Percentiles rank a stretch among this genome's conserved stretches.
Evolutionary conservation across 92 coral and sea anemone species (phyloP).

Genomic region (Porites rus): DNA sequence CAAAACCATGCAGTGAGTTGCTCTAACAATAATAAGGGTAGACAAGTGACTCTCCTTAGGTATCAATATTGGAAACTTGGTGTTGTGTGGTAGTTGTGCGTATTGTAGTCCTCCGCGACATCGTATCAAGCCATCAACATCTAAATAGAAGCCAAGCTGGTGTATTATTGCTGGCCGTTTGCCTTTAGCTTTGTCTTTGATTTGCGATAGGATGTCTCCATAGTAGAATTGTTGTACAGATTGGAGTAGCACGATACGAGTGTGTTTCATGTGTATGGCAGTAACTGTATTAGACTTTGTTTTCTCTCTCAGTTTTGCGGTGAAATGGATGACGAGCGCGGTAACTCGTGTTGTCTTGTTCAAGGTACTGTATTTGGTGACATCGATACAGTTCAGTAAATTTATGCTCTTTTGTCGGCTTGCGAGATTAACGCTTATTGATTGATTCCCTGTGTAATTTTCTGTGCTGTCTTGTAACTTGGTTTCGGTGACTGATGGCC

Average conservation of each 20-base stretch:
- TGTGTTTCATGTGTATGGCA: conserved; percentile 55
- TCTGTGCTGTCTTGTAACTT: conserved; percentile 42
- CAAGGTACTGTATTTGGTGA: conserved; percentile 52
- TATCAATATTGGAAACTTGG: conserved; percentile 57
- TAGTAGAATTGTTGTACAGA: conserved; percentile 45
- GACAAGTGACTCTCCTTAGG: conserved; percentile 46
- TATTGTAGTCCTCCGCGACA: conserved; percentile 51
- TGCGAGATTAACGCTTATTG: conserved; percentile 30
- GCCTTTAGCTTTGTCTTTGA: conserved; percentile 16
- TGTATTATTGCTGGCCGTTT: conserved; percentile 2
- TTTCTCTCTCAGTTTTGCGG: conserved; percentile 22
- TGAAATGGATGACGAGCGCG: conserved; percentile 32
- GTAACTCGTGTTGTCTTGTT: conserved; percentile 31
- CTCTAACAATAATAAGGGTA: conserved; percentile 23
- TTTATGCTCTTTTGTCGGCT: conserved; percentile 13
- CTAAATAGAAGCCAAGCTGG: conserved; percentile 33
- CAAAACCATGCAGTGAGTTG: conserved; percentile 30
- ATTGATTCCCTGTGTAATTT: conserved; percentile 23
- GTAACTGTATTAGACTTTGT: conserved; percentile 31
- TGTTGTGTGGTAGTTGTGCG: conserved; percentile 37
- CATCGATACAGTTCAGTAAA: conserved; percentile 40
- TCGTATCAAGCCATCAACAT: conserved; percentile 32
- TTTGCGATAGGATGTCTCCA: conserved; percentile 24
- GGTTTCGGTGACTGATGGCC: conserved; percentile 46
- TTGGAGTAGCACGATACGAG: conserved; percentile 46